phyloP scores from a whole-genome alignment of 2,113 vertebrate genomes.

The Epinephelus cyanopodus region DNA sequence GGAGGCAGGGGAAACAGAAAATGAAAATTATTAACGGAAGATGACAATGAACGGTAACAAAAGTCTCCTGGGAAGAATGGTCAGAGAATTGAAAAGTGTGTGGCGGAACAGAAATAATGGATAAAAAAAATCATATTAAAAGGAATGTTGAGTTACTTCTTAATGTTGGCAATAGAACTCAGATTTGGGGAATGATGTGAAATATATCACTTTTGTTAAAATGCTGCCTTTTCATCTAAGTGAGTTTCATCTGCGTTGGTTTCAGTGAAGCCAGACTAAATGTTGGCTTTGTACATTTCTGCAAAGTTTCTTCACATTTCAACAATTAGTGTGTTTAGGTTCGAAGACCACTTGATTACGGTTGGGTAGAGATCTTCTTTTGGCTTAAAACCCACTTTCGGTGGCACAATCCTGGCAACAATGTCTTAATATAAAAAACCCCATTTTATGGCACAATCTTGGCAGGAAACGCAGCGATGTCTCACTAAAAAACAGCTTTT shows the following conservation, averaged over 20 bases:
- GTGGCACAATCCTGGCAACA: too few species aligned
- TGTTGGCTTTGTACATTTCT: too few species aligned
- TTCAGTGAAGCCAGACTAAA: neutral
- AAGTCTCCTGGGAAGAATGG: neutral
- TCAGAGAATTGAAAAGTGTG: neutral
- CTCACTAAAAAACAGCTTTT: too few species aligned
- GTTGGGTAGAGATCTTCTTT: too few species aligned
- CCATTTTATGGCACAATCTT: too few species aligned
- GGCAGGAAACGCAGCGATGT: too few species aligned
- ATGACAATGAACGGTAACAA: neutral
- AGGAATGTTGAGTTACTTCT: slow-evolving; percentile 4
- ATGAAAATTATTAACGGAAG: slow-evolving; percentile 1
- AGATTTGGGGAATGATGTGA: neutral
- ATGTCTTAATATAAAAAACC: too few species aligned
- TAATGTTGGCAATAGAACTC: slow-evolving; percentile 1
- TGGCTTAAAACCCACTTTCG: too few species aligned
- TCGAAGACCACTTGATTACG: too few species aligned
- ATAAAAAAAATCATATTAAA: neutral
- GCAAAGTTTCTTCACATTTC: too few species aligned
- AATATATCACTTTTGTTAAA: slow-evolving; percentile 8
- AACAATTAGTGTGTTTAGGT: too few species aligned
- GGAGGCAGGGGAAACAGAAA: neutral
- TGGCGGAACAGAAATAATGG: neutral
- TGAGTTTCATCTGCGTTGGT: neutral
- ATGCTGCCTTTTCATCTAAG: neutral